Evolutionary conservation across 2,113 vertebrate genomes (phyloP).

Genomic region (Anhinga rufa): DNA sequence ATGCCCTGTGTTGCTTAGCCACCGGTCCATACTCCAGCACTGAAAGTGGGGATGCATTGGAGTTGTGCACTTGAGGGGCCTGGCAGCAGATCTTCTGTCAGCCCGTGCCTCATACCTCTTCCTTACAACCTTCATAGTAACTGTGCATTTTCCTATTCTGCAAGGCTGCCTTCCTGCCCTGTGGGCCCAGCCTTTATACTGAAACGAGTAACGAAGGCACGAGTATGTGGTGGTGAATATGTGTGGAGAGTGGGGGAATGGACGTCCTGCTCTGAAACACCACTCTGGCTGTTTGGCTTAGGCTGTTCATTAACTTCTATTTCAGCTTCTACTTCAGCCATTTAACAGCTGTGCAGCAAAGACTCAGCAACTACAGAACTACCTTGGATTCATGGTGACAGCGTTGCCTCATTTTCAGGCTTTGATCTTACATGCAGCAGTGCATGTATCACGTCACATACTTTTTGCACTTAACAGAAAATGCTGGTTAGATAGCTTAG

Average conservation of each 20-base stretch:
- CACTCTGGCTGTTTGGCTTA: background rate
- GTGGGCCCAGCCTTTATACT: background rate
- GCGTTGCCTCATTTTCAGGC: background rate
- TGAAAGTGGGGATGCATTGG: rapidly evolving
- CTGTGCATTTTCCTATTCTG: background rate
- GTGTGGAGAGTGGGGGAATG: background rate
- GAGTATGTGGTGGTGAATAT: background rate
- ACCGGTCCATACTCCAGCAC: background rate
- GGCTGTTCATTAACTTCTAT: background rate
- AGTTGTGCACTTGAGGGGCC: background rate
- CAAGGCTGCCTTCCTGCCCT: background rate
- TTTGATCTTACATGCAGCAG: background rate
- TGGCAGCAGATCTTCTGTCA: background rate
- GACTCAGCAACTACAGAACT: background rate
- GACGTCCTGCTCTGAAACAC: background rate
- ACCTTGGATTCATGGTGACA: background rate
- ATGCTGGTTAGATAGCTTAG: background rate
- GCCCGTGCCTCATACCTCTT: background rate
- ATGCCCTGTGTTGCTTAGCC: background rate
- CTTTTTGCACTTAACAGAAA: conserved; percentile 48
- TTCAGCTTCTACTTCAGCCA: background rate
- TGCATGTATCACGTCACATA: background rate
- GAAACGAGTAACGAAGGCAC: background rate
- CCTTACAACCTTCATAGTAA: background rate
- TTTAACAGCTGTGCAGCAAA: background rate